These are phyloP conservation scores for Amitus sp. DNA, from an alignment of 2,888 invertebrate genomes.

Conservation along the genomic window DNA sequence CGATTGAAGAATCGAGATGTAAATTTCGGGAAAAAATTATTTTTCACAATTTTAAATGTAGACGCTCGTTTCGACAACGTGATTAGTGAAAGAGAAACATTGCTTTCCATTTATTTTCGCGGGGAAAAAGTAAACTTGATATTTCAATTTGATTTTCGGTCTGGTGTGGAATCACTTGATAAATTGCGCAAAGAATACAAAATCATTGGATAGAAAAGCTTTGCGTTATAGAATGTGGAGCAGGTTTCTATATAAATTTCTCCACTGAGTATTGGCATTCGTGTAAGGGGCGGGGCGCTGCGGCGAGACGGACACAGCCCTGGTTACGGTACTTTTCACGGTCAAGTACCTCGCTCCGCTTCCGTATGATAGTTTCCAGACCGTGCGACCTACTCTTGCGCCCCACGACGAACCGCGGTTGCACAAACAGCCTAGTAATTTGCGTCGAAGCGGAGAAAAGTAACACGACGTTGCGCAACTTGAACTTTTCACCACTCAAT, in stretches of 20 bases:
- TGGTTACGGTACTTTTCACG: conserved; percentile 59
- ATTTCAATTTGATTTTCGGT: no score
- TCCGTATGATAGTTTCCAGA: conserved; percentile 62
- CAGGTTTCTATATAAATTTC: neutral
- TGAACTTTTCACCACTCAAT: neutral
- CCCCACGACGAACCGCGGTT: conserved; percentile 36
- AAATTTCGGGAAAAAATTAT: no score
- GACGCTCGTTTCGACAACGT: no score
- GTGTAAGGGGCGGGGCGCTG: conserved; percentile 35
- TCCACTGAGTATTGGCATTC: neutral
- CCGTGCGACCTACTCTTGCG: conserved; percentile 53
- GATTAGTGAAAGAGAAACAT: no score
- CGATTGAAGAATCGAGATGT: no score
- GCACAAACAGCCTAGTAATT: conserved; percentile 35
- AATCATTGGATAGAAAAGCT: no score
- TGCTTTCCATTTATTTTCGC: no score
- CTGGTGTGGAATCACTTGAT: no score
- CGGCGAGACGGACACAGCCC: conserved; percentile 44
- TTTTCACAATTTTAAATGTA: no score
- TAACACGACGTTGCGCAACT: neutral
- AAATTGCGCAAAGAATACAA: no score
- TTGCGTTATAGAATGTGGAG: no score
- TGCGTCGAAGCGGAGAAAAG: conserved; percentile 24
- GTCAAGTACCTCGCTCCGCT: conserved; percentile 62
- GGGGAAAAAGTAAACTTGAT: no score